Percentiles rank a stretch among this genome's conserved stretches.
These are phyloP conservation scores for Drosophila falleni DNA, from an alignment of 2,888 invertebrate genomes.

Conservation along the genomic window DNA sequence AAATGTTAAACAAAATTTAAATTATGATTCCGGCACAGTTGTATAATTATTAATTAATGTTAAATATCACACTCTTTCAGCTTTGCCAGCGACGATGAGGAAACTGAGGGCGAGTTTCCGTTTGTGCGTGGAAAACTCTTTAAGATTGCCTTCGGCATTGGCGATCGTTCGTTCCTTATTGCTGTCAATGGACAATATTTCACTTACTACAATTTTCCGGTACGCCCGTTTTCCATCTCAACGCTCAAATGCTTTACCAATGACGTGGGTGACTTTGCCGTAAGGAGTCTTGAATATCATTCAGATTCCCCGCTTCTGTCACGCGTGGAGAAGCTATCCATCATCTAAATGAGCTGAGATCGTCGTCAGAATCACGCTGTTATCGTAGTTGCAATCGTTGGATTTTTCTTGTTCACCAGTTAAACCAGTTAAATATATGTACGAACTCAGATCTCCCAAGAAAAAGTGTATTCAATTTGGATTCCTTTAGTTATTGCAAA, in stretches of 20 bases:
- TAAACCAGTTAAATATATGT: slow-evolving; percentile 34
- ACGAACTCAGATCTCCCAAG: not conserved
- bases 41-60: too few species aligned
- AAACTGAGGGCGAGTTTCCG: slow-evolving; percentile 85
- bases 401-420: slow-evolving; percentile 66
- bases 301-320: slow-evolving; percentile 83
- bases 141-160: slow-evolving; percentile 84
- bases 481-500: slow-evolving; percentile 66
- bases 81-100: slow-evolving; percentile 83
- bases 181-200: slow-evolving; percentile 85
- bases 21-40: too few species aligned
- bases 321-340: slow-evolving; percentile 83
- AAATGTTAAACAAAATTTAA: too few species aligned
- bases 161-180: slow-evolving; percentile 84
- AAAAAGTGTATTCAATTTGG: slow-evolving; percentile 2
- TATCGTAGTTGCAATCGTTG: slow-evolving; percentile 61
- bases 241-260: slow-evolving; percentile 84
- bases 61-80: slow-evolving; percentile 46
- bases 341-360: slow-evolving; percentile 63
- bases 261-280: slow-evolving; percentile 82
- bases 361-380: not conserved
- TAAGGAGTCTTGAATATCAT: slow-evolving; percentile 84
- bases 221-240: slow-evolving; percentile 83
- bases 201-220: slow-evolving; percentile 84
- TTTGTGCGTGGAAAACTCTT: slow-evolving; percentile 84